Evolutionary conservation across 2,797 vertebrate species (phyloP).

Genomic region (Emydoidea blandingii): DNA sequence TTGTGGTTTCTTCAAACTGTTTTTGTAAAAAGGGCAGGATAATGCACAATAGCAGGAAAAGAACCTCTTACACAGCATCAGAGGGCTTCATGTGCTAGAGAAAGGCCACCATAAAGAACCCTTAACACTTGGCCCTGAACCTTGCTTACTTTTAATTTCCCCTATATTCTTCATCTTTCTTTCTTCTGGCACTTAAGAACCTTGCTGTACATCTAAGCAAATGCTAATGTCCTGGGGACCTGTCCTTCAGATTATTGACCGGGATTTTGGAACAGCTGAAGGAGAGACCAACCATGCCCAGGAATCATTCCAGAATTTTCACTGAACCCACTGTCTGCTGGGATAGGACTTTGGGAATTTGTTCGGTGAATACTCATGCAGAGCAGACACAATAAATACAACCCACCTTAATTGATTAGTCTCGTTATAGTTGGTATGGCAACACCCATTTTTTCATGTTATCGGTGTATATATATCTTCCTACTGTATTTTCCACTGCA

Average conservation of each 20-base stretch:
- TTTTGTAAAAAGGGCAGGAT: not conserved
- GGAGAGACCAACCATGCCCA: not conserved
- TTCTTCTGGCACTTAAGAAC: not conserved
- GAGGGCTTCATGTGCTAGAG: not conserved
- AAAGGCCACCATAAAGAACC: not conserved
- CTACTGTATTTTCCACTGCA: too few species aligned
- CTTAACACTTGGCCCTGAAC: not conserved
- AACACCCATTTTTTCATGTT: too few species aligned
- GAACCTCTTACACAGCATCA: not conserved
- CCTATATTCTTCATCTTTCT: not conserved
- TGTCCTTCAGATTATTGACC: not conserved
- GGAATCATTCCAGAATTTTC: not conserved
- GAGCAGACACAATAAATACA: not conserved
- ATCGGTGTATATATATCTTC: too few species aligned
- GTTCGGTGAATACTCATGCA: not conserved
- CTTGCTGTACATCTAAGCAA: not conserved
- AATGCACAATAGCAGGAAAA: not conserved
- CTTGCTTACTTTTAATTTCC: rapidly evolving
- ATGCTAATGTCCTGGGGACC: not conserved
- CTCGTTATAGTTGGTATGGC: too few species aligned
- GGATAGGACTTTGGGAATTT: not conserved
- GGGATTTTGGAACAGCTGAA: not conserved
- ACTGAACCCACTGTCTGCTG: not conserved
- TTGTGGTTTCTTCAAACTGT: not conserved
- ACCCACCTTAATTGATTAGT: too few species aligned